These are phyloP conservation scores for Numenius phaeopus DNA, from an alignment of 2,797 vertebrate genomes.

Conservation along the genomic window DNA sequence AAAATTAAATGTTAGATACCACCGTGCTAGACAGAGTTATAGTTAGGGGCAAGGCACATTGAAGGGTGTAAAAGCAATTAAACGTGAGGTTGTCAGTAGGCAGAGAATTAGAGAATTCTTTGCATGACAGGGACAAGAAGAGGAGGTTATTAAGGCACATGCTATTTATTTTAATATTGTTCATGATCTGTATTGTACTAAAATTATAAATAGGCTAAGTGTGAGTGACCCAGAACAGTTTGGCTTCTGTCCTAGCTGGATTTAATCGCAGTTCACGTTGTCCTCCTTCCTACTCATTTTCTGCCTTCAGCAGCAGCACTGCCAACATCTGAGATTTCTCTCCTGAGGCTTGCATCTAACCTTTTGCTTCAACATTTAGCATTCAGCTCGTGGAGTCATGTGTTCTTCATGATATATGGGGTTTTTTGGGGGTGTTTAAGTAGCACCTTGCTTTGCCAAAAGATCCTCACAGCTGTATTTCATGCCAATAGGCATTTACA, in stretches of 20 bases:
- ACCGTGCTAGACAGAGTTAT: not conserved
- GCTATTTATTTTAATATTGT: slow-evolving; percentile 48
- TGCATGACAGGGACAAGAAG: slow-evolving; percentile 24
- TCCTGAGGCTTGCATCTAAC: not conserved
- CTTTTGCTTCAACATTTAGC: slow-evolving; percentile 5
- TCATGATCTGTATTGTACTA: slow-evolving; percentile 31
- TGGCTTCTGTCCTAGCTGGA: slow-evolving; percentile 53
- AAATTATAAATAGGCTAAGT: slow-evolving; percentile 63
- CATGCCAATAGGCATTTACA: not conserved
- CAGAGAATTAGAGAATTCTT: slow-evolving; percentile 23
- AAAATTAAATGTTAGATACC: not conserved
- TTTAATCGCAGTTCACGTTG: slow-evolving; percentile 15
- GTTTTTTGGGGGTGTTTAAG: not conserved
- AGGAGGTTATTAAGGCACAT: slow-evolving; percentile 24
- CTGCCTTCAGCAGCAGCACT: slow-evolving; percentile 4
- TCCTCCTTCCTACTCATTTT: slow-evolving; percentile 64
- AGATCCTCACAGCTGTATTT: not conserved
- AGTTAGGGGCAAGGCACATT: not conserved
- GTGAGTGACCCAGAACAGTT: slow-evolving; percentile 58
- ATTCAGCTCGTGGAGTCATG: not conserved
- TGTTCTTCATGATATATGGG: not conserved
- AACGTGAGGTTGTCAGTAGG: not conserved
- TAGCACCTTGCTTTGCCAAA: not conserved
- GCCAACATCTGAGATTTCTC: not conserved
- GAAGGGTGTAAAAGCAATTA: not conserved